phyloP scores from a whole-genome alignment of 30 jellyfish, hydroid and myxozoan genomes.

The Sanderia malayensis region DNA sequence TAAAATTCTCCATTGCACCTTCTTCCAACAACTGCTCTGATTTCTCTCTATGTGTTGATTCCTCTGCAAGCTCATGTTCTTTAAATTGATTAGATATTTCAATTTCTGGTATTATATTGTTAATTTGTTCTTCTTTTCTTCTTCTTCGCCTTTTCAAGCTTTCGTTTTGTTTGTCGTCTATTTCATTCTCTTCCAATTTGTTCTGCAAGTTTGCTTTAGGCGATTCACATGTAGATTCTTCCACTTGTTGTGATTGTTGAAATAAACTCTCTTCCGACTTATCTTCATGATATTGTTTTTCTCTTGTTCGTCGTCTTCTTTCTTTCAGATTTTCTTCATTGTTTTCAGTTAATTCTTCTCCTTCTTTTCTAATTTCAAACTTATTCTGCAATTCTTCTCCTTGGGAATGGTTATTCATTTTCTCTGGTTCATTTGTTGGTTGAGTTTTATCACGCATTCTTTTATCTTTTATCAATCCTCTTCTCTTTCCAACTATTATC shows the following conservation, averaged over 20 bases:
- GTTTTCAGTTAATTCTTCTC: neutral
- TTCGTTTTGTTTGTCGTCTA: conserved; percentile 7
- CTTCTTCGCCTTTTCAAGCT: neutral
- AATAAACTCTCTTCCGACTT: neutral
- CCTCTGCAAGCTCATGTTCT: neutral
- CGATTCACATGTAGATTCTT: too few species aligned
- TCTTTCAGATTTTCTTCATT: neutral
- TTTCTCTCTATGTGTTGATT: neutral
- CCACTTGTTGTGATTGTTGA: neutral
- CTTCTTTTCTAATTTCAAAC: neutral
- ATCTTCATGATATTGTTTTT: neutral
- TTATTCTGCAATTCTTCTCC: neutral
- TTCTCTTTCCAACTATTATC: conserved; percentile 44
- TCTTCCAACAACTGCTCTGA: neutral
- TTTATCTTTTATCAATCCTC: conserved; percentile 46
- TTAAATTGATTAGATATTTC: too few species aligned
- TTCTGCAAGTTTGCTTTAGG: neutral
- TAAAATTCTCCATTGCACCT: neutral
- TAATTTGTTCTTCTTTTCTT: neutral
- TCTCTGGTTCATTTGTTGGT: neutral
- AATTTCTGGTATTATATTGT: too few species aligned
- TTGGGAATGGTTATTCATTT: neutral
- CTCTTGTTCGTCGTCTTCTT: conserved; percentile 1
- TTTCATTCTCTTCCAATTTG: conserved; percentile 5
- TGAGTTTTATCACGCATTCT: conserved; percentile 8